A percentile compares a stretch with the other conserved stretches of the same genome.
Evolutionary conservation across 2,888 invertebrate species (phyloP).

Genomic region (Gerris lacustris): DNA sequence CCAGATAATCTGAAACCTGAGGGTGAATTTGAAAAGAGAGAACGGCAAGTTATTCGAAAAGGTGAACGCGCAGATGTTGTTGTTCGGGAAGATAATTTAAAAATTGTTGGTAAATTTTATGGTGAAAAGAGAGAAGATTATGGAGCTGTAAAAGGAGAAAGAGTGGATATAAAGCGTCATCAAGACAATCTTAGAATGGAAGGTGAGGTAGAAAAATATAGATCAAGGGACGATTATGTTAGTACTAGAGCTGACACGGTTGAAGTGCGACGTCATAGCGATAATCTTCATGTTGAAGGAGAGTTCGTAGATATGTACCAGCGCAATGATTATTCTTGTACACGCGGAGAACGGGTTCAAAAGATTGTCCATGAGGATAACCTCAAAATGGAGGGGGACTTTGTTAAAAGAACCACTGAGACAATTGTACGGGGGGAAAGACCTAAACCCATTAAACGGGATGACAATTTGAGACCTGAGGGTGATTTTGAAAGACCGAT

Average conservation of each 20-base stretch:
- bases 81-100: slow-evolving; percentile 34
- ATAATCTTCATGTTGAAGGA: slow-evolving; percentile 47
- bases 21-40: slow-evolving; percentile 40
- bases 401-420: slow-evolving; percentile 35
- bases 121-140: slow-evolving; percentile 29
- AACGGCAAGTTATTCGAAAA: slow-evolving; percentile 38
- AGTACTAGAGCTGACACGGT: slow-evolving; percentile 24
- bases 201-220: slow-evolving; percentile 39
- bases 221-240: not conserved
- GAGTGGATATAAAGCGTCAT: slow-evolving; percentile 39
- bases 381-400: slow-evolving; percentile 38
- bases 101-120: slow-evolving; percentile 34
- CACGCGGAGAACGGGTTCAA: slow-evolving; percentile 43
- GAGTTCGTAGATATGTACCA: slow-evolving; percentile 43
- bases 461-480: slow-evolving; percentile 39
- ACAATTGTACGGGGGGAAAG: slow-evolving; percentile 37
- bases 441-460: slow-evolving; percentile 38
- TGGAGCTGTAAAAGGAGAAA: slow-evolving; percentile 40
- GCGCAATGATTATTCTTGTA: slow-evolving; percentile 35
- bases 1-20: slow-evolving; percentile 40
- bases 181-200: slow-evolving; percentile 40
- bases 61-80: slow-evolving; percentile 29
- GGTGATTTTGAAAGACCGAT: slow-evolving; percentile 38
- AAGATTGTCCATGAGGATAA: slow-evolving; percentile 40
- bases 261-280: slow-evolving; percentile 39